Evolutionary conservation across 2,797 vertebrate genomes (phyloP).

Genomic region (Pseudotriccus pelzelni): DNA sequence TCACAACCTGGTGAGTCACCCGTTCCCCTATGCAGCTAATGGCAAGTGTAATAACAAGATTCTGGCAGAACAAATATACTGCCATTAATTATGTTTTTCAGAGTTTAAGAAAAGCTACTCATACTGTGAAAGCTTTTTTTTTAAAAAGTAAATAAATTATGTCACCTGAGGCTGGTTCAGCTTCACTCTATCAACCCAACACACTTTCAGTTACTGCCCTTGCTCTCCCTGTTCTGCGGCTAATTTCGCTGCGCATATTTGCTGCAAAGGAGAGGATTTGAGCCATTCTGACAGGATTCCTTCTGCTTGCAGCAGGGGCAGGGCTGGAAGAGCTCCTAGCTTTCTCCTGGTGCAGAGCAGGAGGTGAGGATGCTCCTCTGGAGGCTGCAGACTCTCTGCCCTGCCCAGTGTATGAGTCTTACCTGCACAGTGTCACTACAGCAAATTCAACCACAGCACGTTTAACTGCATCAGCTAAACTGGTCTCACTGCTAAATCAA

Average conservation of each 20-base stretch:
- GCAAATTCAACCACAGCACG: not conserved
- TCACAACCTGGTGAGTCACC: not conserved
- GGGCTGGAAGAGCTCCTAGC: not conserved
- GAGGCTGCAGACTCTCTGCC: not conserved
- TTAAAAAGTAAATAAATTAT: not conserved
- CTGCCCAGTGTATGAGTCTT: fast-evolving
- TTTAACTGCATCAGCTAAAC: not conserved
- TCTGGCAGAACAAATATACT: not conserved
- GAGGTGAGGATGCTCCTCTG: not conserved
- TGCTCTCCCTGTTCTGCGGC: not conserved
- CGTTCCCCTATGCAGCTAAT: not conserved
- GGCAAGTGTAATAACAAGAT: not conserved
- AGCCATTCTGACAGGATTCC: not conserved
- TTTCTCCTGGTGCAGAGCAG: not conserved
- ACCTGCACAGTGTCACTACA: not conserved
- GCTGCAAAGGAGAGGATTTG: not conserved
- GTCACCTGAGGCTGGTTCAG: not conserved
- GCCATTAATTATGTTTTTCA: not conserved
- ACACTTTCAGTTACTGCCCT: not conserved
- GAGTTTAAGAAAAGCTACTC: not conserved
- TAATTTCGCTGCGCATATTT: not conserved
- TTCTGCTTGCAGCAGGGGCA: not conserved
- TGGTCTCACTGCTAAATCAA: not conserved
- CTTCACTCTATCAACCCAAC: not conserved
- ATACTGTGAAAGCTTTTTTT: not conserved